Conservation (phyloP, 2,797 vertebrate genomes). For the Microtus agrestis region DNA sequence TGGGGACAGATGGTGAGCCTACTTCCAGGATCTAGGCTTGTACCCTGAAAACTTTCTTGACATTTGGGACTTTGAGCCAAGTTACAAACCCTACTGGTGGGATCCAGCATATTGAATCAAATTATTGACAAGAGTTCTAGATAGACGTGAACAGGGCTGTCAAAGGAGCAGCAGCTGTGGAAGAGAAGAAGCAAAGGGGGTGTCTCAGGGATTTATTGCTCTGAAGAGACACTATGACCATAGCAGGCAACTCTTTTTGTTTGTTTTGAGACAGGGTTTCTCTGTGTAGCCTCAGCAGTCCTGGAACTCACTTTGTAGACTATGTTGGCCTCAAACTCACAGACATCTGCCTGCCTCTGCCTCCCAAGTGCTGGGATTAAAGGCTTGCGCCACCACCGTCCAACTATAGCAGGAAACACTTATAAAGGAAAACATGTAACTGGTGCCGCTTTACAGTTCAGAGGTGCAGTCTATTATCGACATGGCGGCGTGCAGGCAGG, state of each 20-base stretch:
- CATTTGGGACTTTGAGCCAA: background rate
- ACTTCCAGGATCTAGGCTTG: background rate
- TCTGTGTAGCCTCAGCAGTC: too few relatives aligned
- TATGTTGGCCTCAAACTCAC: too few relatives aligned
- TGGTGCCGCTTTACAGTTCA: background rate
- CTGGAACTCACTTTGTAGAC: too few relatives aligned
- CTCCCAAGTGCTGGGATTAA: too few relatives aligned
- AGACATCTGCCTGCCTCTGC: too few relatives aligned
- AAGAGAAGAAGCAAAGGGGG: background rate
- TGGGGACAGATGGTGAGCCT: background rate
- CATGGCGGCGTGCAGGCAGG: background rate
- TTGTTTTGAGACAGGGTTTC: too few relatives aligned
- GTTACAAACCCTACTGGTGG: background rate
- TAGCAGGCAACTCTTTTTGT: background rate
- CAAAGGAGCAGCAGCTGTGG: background rate
- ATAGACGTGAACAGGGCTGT: background rate
- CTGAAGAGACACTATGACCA: background rate
- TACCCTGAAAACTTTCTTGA: background rate
- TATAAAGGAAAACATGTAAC: background rate
- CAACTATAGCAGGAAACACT: background rate
- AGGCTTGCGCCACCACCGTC: too few relatives aligned
- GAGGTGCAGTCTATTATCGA: background rate
- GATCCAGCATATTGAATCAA: background rate
- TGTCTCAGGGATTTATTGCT: background rate
- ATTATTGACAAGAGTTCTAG: background rate